These are phyloP conservation scores for Polypterus bichir DNA, from an alignment of 2,113 vertebrate species.

Conservation along the genomic window DNA sequence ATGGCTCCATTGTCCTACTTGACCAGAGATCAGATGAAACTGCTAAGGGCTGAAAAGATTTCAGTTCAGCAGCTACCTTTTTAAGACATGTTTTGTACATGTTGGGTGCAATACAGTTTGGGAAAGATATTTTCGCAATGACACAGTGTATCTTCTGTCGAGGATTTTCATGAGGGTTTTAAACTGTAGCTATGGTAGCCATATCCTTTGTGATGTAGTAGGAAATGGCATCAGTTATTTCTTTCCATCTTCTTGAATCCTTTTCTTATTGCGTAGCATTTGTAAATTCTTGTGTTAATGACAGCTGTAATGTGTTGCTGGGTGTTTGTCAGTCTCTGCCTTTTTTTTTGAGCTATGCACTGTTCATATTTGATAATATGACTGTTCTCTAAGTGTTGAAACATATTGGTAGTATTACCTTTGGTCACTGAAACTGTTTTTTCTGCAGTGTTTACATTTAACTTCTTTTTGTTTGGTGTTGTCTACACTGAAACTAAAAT, in stretches of 20 bases:
- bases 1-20: conserved; percentile 17
- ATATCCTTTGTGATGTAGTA: conserved; percentile 10
- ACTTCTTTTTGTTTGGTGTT: no score
- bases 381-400: background rate
- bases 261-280: conserved; percentile 8
- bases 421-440: no score
- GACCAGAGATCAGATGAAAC: conserved; percentile 14
- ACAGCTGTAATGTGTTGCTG: conserved; percentile 6
- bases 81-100: background rate
- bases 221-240: conserved; percentile 1
- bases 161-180: conserved; percentile 13
- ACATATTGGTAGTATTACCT: no score
- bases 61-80: conserved; percentile 8
- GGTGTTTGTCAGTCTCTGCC: conserved; percentile 4
- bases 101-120: conserved; percentile 1
- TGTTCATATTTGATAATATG: background rate
- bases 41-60: conserved; percentile 8
- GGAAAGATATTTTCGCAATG: conserved; percentile 10
- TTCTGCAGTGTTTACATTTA: no score
- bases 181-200: conserved; percentile 11
- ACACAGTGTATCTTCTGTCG: conserved; percentile 11
- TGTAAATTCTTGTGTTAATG: conserved; percentile 5
- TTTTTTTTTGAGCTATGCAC: conserved; percentile 1
- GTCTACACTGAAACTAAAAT: no score
- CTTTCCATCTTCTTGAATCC: conserved; percentile 7